These are phyloP conservation scores for Pocillopora verrucosa DNA, from an alignment of 64 coral and sea anemone genomes.

Conservation along the genomic window DNA sequence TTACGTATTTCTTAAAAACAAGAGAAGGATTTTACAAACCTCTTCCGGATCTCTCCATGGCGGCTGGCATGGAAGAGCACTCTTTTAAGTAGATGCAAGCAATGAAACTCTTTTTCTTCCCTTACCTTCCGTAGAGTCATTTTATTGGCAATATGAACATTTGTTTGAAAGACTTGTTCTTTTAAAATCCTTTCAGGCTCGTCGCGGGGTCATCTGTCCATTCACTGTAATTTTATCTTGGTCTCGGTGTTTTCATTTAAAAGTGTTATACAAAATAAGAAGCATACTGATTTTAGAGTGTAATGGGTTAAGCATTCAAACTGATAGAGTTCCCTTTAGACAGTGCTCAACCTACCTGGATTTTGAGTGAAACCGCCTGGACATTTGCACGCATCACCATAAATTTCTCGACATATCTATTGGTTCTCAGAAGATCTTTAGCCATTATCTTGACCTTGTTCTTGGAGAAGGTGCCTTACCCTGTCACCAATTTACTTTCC, in stretches of 20 bases:
- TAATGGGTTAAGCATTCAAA: too few relatives aligned
- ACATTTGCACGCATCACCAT: constrained; percentile 98
- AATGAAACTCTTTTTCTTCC: not conserved
- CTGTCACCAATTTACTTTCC: too few relatives aligned
- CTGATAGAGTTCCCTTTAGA: not conserved
- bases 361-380: constrained; percentile 94
- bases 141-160: not conserved
- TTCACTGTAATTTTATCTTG: not conserved
- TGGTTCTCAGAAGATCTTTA: constrained; percentile 93
- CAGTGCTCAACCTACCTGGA: constrained; percentile 68
- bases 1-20: constrained; percentile 77
- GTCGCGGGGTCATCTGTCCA: not conserved
- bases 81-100: constrained; percentile 57
- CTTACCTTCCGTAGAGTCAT: too few relatives aligned
- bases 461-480: too few relatives aligned
- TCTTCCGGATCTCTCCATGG: constrained; percentile 66
- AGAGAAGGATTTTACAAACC: constrained; percentile 81
- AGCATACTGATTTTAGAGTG: not conserved
- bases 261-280: not conserved
- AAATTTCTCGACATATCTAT: constrained; percentile 97
- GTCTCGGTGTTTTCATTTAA: not conserved
- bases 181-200: not conserved
- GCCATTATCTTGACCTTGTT: constrained; percentile 99
- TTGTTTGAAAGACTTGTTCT: not conserved
- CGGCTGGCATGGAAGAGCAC: constrained; percentile 74